Evolutionary conservation across 2,888 invertebrate species (phyloP), one percentile per base, ranked within the genome.

Genomic region (Drosophila aldrichi): DNA sequence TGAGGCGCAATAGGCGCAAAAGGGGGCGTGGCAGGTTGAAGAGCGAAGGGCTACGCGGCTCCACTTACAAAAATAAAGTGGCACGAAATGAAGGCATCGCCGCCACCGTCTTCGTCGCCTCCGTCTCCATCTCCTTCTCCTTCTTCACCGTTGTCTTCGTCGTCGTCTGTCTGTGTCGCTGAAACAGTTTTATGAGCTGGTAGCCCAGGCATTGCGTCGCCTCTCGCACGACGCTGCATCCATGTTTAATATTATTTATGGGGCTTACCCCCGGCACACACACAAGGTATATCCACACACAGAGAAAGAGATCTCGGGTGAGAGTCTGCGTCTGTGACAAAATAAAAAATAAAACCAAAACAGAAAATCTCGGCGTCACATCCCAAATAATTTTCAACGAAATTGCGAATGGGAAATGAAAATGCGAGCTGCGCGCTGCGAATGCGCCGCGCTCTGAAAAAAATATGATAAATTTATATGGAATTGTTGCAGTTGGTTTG

Each of bases 361-460:
- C 46, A 46, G 40, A 32, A 49, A 49, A 78, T 88, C 85, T 83
- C 79, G 75, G 79, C 82, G 89, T 89, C 90, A 88, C 90, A 88
- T 91, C 90, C 90, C 90, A 90, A 91, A 90, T 86, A 76, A 90
- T 91, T 90, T 90, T 82, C 79, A 86, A 81, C 82, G 81, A 88
- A 88, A 85, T 88, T 88, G 79, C 73, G 55, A 66, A 66, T 66
- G 66, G 55, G 73, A 68, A 61, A 54, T 54, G 54, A 76, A 67
- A 61, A 49, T 49, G 32, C 18, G 59, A 58, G 60, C 54, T 58
- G 55, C 58, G 57, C 64, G 3, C 25, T 25, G 29, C 8, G 29
- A 29, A 8, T 8, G 55, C 58, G 57, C 65, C 64, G 46, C 46
- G 46, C 46, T 46, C 46, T 46, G 25, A 60, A 79, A 79, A 84